Percentiles rank a stretch among this genome's conserved stretches.
phyloP scores from a whole-genome alignment of 2,888 invertebrate genomes.

The Hirtodrosophila alboralis region DNA sequence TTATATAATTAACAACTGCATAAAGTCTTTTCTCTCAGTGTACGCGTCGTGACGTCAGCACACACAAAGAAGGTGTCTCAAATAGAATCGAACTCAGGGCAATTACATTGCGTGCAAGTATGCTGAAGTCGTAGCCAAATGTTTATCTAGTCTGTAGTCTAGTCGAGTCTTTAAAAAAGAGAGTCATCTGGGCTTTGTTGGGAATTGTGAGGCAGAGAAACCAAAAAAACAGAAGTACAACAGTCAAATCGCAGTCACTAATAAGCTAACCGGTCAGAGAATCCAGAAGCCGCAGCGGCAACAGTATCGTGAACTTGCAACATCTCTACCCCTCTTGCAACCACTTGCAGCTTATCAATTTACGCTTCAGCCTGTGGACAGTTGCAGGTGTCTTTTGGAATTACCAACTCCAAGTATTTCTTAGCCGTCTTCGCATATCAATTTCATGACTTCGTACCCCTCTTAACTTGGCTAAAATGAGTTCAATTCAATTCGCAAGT shows the following conservation, averaged over 20 bases:
- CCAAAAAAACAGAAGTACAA: constrained; percentile 53
- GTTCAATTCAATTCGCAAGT: constrained; percentile 1
- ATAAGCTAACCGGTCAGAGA: constrained; percentile 69
- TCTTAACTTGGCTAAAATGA: too few relatives aligned
- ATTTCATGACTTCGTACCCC: constrained; percentile 54
- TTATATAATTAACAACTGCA: too few relatives aligned
- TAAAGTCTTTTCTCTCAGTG: constrained; percentile 22
- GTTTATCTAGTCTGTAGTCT: constrained; percentile 51
- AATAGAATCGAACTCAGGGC: constrained; percentile 27
- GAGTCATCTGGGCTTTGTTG: constrained; percentile 10
- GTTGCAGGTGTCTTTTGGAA: constrained; percentile 65
- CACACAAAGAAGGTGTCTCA: constrained; percentile 33
- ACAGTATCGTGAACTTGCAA: constrained; percentile 10
- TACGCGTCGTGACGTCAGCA: constrained; percentile 40
- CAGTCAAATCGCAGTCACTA: constrained; percentile 67
- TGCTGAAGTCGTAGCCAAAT: constrained; percentile 33
- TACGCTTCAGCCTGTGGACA: constrained; percentile 60
- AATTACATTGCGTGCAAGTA: constrained; percentile 72
- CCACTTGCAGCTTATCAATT: constrained; percentile 73
- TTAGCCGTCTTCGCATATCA: constrained; percentile 55
- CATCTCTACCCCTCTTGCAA: constrained; percentile 5
- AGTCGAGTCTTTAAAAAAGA: constrained; percentile 9
- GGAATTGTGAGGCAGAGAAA: constrained; percentile 8
- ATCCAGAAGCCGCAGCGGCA: constrained; percentile 1
- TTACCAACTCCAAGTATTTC: constrained; percentile 34